A percentile compares a stretch with the other conserved stretches of the same genome.
Evolutionary conservation across 2,888 invertebrate genomes (phyloP).

Genomic region (Euplexia lucipara): DNA sequence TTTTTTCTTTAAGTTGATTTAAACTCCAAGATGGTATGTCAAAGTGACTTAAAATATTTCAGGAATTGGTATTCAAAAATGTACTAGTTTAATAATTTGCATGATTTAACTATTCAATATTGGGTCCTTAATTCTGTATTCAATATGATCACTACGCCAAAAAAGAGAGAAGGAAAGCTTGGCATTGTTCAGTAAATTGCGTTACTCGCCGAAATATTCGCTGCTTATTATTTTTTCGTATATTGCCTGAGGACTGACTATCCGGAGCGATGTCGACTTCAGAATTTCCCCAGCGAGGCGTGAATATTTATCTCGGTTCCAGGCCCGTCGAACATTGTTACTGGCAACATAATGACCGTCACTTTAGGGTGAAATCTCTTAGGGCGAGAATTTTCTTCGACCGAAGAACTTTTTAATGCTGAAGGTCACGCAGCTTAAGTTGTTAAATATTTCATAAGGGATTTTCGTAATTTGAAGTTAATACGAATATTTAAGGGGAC

Average conservation of each 20-base stretch:
- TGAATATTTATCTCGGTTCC: slow-evolving; percentile 72
- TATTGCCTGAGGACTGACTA: slow-evolving; percentile 64
- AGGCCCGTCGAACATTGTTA: slow-evolving; percentile 68
- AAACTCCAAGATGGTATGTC: not conserved
- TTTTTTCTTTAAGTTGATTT: not conserved
- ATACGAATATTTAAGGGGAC: slow-evolving; percentile 38
- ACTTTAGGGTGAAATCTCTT: slow-evolving; percentile 67
- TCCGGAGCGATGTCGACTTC: slow-evolving; percentile 63
- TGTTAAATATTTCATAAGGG: slow-evolving; percentile 61
- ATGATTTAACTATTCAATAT: slow-evolving; percentile 21
- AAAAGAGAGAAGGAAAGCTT: slow-evolving; percentile 29
- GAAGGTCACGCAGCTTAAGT: slow-evolving; percentile 62
- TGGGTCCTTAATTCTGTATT: slow-evolving; percentile 20
- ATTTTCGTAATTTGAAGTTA: slow-evolving; percentile 51
- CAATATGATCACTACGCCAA: slow-evolving; percentile 30
- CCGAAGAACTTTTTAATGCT: slow-evolving; percentile 64
- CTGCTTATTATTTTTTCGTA: slow-evolving; percentile 69
- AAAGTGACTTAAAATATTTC: not conserved
- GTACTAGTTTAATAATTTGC: slow-evolving; percentile 14
- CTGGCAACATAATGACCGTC: slow-evolving; percentile 69
- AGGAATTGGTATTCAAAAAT: slow-evolving; percentile 5
- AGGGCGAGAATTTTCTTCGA: slow-evolving; percentile 62
- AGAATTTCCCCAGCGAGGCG: slow-evolving; percentile 64
- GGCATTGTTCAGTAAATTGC: slow-evolving; percentile 51
- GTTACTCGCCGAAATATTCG: slow-evolving; percentile 53